Evolutionary conservation across 2,888 invertebrate genomes (phyloP).

Genomic region (Coleophora deauratella): DNA sequence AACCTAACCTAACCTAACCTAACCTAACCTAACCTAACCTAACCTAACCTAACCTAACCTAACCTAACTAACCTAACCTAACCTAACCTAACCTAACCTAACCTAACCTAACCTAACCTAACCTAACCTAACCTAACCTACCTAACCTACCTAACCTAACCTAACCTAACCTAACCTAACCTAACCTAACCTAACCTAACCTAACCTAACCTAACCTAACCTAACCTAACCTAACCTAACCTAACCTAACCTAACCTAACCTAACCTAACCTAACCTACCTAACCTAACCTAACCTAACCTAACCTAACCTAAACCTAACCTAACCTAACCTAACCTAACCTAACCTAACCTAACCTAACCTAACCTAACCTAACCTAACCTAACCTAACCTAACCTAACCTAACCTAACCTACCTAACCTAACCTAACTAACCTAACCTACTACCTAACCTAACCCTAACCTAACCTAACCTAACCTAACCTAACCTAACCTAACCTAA

Average conservation of each 20-base stretch:
- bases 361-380: conserved; percentile 18
- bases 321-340: conserved; percentile 5
- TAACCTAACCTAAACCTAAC: no score
- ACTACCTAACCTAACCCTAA: conserved; percentile 19
- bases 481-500: conserved; percentile 20
- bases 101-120: conserved; percentile 19
- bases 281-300: conserved; percentile 6
- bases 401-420: no score
- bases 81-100: conserved; percentile 12
- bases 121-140: conserved; percentile 22
- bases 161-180: conserved; percentile 17
- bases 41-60: conserved; percentile 8
- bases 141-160: conserved; percentile 17
- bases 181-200: conserved; percentile 20
- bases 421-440: conserved; percentile 17
- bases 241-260: conserved; percentile 17
- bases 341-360: conserved; percentile 9
- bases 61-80: conserved; percentile 10
- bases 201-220: conserved; percentile 18
- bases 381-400: conserved; percentile 18
- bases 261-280: no score
- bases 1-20: conserved; percentile 7
- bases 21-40: conserved; percentile 6
- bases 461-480: conserved; percentile 17
- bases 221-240: conserved; percentile 15